phyloP scores from a whole-genome alignment of 2,888 invertebrate species.

The Latrodectus elegans region DNA sequence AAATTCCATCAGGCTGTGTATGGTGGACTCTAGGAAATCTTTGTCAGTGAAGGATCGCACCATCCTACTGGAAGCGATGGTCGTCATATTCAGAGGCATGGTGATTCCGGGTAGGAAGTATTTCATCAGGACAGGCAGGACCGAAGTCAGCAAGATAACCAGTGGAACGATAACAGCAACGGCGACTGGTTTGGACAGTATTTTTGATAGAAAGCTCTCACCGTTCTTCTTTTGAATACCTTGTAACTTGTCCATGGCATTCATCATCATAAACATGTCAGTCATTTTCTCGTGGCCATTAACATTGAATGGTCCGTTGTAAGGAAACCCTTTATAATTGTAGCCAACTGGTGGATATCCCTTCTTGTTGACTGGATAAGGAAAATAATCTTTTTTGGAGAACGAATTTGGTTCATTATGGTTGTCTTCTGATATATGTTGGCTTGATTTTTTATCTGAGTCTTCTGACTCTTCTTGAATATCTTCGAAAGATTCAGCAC shows the following conservation, averaged over 20 bases:
- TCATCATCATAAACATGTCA: conserved; percentile 43
- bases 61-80: conserved; percentile 29
- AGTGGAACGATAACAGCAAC: conserved; percentile 38
- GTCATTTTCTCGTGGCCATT: conserved; percentile 6
- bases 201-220: conserved; percentile 20
- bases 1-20: conserved; percentile 29
- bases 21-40: conserved; percentile 1
- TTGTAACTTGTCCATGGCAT: conserved; percentile 35
- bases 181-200: conserved; percentile 25
- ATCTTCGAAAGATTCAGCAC: not conserved
- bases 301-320: conserved; percentile 22
- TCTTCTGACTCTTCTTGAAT: conserved; percentile 24
- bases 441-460: conserved; percentile 9
- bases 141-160: conserved; percentile 44
- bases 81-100: conserved; percentile 17
- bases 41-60: conserved; percentile 20
- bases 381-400: conserved; percentile 19
- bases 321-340: conserved; percentile 36
- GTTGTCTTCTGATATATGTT: not conserved
- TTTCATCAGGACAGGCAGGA: conserved; percentile 32
- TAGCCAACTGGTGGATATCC: not conserved
- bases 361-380: not conserved
- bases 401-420: not conserved
- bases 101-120: conserved; percentile 25
- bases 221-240: not conserved